phyloP scores from a whole-genome alignment of 2,113 vertebrate species.

The Vireo altiloquus region DNA sequence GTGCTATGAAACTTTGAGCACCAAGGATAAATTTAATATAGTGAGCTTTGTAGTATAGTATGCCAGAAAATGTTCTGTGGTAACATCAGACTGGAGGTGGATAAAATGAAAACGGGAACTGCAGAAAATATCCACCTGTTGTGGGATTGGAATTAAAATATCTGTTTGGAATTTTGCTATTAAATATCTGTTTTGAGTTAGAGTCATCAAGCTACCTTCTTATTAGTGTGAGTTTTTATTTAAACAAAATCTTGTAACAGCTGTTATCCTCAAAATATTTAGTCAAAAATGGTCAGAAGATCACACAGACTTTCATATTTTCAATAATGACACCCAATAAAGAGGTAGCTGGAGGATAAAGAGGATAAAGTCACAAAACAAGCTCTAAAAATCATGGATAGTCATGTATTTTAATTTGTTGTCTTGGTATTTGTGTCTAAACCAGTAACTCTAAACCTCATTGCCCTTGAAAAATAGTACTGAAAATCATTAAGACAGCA shows the following conservation, averaged over 20 bases:
- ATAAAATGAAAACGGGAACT: not conserved
- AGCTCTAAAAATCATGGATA: not conserved
- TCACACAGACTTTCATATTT: not conserved
- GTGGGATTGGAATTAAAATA: not conserved
- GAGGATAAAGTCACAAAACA: not conserved
- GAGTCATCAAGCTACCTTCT: not conserved
- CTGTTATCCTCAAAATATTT: not conserved
- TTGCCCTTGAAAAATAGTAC: not conserved
- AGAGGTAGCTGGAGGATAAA: not conserved
- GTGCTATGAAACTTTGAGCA: not conserved
- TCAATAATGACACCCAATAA: not conserved
- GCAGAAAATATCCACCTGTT: not conserved
- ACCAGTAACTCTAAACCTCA: not conserved
- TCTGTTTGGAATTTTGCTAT: not conserved
- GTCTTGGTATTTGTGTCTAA: not conserved
- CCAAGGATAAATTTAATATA: not conserved
- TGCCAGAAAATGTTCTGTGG: not conserved
- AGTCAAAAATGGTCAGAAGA: not conserved
- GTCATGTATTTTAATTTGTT: not conserved
- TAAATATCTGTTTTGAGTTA: not conserved
- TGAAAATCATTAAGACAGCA: not conserved
- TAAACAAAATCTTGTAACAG: not conserved
- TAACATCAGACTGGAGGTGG: not conserved
- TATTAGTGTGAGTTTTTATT: not conserved
- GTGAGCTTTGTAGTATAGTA: not conserved